Conservation (phyloP, 2,797 vertebrate genomes). For the Molossus alvarezi region DNA sequence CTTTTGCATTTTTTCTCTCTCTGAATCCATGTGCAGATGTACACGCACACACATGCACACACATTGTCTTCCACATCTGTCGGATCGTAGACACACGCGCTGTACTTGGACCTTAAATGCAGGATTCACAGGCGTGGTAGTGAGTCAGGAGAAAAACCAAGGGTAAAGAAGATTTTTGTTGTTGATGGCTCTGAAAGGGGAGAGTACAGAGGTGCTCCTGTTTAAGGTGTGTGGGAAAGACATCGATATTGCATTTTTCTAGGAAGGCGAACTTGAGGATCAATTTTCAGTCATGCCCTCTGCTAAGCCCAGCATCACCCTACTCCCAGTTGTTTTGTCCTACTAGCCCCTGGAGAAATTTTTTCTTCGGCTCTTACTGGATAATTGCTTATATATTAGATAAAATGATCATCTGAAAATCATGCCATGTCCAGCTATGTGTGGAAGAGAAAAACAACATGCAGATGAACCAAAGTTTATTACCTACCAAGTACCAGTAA, state of each 20-base stretch:
- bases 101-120: background rate
- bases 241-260: background rate
- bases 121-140: background rate
- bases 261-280: background rate
- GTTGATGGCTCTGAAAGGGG: background rate
- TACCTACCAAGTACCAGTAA: background rate
- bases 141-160: background rate
- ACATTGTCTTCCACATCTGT: background rate
- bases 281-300: background rate
- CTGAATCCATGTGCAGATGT: background rate
- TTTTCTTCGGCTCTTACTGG: background rate
- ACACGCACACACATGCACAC: background rate
- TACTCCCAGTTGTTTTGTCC: background rate
- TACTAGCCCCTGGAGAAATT: background rate
- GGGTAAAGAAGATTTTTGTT: background rate
- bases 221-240: slow-evolving; percentile 11
- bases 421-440: background rate
- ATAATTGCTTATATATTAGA: background rate
- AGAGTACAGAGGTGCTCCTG: background rate
- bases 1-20: background rate
- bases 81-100: background rate
- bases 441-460: background rate
- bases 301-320: background rate
- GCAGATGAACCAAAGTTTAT: background rate
- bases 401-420: slow-evolving; percentile 2